Conservation (phyloP, 2,113 vertebrate genomes). For the Trachemys scripta region DNA sequence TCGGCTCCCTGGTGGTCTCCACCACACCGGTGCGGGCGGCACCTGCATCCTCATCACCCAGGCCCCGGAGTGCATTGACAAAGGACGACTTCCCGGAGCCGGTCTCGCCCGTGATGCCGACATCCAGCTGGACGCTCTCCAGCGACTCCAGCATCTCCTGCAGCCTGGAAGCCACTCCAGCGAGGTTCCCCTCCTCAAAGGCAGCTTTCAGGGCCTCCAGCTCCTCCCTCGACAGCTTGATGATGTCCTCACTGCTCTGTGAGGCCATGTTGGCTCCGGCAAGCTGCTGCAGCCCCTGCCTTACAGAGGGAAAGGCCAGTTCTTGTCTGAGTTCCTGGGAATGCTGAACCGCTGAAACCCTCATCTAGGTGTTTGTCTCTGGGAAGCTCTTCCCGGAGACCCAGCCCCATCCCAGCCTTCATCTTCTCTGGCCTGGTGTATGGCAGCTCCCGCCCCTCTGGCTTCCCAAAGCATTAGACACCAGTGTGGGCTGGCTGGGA, state of each 20-base stretch:
- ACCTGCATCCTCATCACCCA: slow-evolving; percentile 69
- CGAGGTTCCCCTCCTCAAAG: slow-evolving; percentile 57
- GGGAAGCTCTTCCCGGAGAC: not conserved
- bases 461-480: not conserved
- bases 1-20: slow-evolving; percentile 71
- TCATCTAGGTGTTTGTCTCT: not conserved
- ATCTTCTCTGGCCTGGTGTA: not conserved
- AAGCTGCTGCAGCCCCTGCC: not conserved
- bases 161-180: slow-evolving; percentile 45
- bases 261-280: slow-evolving; percentile 18
- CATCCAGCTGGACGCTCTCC: slow-evolving; percentile 61
- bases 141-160: slow-evolving; percentile 47
- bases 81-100: slow-evolving; percentile 81
- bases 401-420: not conserved
- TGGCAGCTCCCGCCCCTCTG: not conserved
- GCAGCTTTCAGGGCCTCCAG: slow-evolving; percentile 54
- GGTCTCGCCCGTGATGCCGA: slow-evolving; percentile 77
- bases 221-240: slow-evolving; percentile 61
- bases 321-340: not conserved
- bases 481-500: not conserved
- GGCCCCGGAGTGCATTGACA: slow-evolving; percentile 78
- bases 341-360: not conserved
- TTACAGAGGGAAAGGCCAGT: not conserved
- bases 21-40: slow-evolving; percentile 74
- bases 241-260: slow-evolving; percentile 23